Conservation (phyloP, 2,888 invertebrate genomes). For the Rapana venosa region DNA sequence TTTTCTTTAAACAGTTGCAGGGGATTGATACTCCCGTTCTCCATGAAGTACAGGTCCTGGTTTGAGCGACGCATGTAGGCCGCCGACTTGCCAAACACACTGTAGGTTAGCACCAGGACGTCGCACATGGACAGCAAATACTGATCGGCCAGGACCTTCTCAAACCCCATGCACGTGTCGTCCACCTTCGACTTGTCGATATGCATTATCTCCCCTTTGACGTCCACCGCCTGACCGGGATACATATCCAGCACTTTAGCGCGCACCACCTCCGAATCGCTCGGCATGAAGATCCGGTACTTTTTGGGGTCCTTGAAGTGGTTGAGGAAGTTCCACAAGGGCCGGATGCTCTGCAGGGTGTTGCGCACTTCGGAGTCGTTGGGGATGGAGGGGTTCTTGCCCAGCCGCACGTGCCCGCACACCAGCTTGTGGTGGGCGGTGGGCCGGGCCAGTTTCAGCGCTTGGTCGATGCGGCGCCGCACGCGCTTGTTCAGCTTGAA, state of each 20-base stretch:
- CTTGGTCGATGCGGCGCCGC: slow-evolving; percentile 42
- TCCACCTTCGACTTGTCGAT: slow-evolving; percentile 50
- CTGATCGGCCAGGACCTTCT: slow-evolving; percentile 57
- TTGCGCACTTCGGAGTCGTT: slow-evolving; percentile 53
- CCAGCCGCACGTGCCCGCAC: slow-evolving; percentile 56
- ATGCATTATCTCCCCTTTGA: slow-evolving; percentile 57
- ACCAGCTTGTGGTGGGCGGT: slow-evolving; percentile 50
- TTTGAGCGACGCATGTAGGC: slow-evolving; percentile 54
- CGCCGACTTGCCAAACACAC: slow-evolving; percentile 57
- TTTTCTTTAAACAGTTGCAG: slow-evolving; percentile 52
- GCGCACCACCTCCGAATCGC: slow-evolving; percentile 54
- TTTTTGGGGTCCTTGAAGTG: slow-evolving; percentile 49
- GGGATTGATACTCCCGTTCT: slow-evolving; percentile 49
- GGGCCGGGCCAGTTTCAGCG: slow-evolving; percentile 44
- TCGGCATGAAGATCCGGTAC: slow-evolving; percentile 56
- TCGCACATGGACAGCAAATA: slow-evolving; percentile 54
- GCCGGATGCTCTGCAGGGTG: slow-evolving; percentile 49
- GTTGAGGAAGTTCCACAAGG: slow-evolving; percentile 55
- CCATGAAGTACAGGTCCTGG: slow-evolving; percentile 52
- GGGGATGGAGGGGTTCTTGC: slow-evolving; percentile 56
- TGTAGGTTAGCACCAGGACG: slow-evolving; percentile 55
- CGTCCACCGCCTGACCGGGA: slow-evolving; percentile 48
- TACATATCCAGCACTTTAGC: slow-evolving; percentile 50
- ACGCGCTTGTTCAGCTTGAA: slow-evolving; percentile 54
- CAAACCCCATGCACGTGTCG: slow-evolving; percentile 52